phyloP scores from a whole-genome alignment of 2,888 invertebrate genomes.

The Erannis defoliaria region DNA sequence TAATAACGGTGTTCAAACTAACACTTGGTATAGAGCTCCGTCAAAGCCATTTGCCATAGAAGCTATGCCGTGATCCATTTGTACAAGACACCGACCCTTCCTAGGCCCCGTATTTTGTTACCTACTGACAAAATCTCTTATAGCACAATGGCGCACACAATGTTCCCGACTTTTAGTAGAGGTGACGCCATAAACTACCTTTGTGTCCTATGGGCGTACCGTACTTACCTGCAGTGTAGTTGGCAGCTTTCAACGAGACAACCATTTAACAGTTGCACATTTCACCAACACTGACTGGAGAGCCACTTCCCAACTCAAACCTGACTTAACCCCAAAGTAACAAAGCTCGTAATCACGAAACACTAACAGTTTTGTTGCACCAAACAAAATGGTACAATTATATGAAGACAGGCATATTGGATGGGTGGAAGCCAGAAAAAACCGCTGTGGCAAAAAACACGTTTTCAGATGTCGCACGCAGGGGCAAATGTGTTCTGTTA shows the following conservation, averaged over 20 bases:
- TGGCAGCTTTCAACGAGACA: slow-evolving; percentile 51
- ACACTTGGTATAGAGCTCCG: no score
- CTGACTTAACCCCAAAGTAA: slow-evolving; percentile 15
- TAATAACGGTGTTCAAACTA: no score
- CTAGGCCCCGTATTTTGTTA: background rate
- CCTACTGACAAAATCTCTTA: background rate
- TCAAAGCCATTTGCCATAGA: slow-evolving; percentile 11
- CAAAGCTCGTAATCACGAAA: slow-evolving; percentile 22
- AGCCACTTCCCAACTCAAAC: slow-evolving; percentile 28
- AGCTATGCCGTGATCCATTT: slow-evolving; percentile 1
- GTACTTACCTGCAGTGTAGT: slow-evolving; percentile 53
- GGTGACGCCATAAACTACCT: slow-evolving; percentile 42
- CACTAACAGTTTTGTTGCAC: slow-evolving; percentile 11
- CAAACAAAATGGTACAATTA: slow-evolving; percentile 40
- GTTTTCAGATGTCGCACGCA: slow-evolving; percentile 42
- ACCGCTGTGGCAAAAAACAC: slow-evolving; percentile 40
- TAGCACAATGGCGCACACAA: background rate
- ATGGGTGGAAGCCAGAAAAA: slow-evolving; percentile 39
- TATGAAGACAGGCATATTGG: slow-evolving; percentile 41
- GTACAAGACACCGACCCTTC: background rate
- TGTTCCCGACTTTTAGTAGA: slow-evolving; percentile 38
- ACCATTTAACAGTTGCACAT: slow-evolving; percentile 53
- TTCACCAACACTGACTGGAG: slow-evolving; percentile 41
- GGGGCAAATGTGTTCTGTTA: slow-evolving; percentile 42
- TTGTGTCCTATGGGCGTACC: slow-evolving; percentile 53